Percentiles rank a stretch among this genome's conserved stretches.
phyloP scores from a whole-genome alignment of 2,888 invertebrate genomes.

The Eristalis intricaria region DNA sequence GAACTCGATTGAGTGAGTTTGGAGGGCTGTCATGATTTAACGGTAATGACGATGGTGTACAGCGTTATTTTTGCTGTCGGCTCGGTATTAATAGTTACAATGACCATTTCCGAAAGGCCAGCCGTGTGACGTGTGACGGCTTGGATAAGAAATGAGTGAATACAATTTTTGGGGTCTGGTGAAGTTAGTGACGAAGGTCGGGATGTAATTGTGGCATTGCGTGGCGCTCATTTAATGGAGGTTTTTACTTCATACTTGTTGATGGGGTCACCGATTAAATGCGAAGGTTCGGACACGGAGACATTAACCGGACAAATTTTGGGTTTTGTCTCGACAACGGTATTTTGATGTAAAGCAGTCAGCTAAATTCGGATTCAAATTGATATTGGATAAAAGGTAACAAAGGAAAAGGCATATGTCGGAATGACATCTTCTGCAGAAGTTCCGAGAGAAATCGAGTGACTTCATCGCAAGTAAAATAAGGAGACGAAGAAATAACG shows the following conservation, averaged over 20 bases:
- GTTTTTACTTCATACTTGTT: neutral
- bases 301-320: neutral
- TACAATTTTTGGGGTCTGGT: neutral
- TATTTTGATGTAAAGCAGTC: too few relatives aligned
- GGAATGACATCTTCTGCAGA: too few relatives aligned
- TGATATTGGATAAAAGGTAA: too few relatives aligned
- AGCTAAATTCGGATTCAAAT: too few relatives aligned
- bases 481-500: too few relatives aligned
- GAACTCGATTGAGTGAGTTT: constrained; percentile 25
- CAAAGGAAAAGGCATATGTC: too few relatives aligned
- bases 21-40: neutral
- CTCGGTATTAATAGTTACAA: neutral
- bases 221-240: neutral
- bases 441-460: too few relatives aligned
- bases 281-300: neutral
- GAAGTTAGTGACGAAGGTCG: neutral
- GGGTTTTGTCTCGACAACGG: neutral
- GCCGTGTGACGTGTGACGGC: neutral
- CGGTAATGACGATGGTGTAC: neutral
- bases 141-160: neutral
- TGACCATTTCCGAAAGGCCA: neutral
- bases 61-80: neutral
- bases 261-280: neutral
- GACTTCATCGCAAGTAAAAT: too few relatives aligned
- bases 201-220: neutral